Percentiles rank a stretch among this genome's conserved stretches.
These are phyloP conservation scores for Atta texana DNA, from an alignment of 1,140 invertebrate species.

Conservation along the genomic window DNA sequence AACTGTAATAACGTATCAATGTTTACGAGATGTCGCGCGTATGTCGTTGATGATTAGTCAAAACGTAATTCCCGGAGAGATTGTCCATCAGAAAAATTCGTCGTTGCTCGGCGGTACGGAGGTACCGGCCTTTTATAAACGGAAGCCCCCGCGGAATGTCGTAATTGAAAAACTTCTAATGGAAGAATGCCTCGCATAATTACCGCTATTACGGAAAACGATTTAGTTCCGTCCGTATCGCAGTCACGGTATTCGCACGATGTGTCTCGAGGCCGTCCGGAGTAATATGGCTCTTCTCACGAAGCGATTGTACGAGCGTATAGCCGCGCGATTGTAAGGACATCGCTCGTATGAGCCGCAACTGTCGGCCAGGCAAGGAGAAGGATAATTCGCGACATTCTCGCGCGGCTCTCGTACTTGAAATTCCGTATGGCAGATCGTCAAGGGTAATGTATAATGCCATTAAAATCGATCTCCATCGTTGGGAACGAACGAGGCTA, in stretches of 20 bases:
- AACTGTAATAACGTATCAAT: slow-evolving; percentile 54
- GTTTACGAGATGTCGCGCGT: slow-evolving; percentile 53
- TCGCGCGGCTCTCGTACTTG: slow-evolving; percentile 60
- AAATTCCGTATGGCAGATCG: slow-evolving; percentile 64
- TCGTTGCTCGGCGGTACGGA: background rate
- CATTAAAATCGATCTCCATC: slow-evolving; percentile 69
- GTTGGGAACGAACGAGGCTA: slow-evolving; percentile 65
- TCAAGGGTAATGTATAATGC: slow-evolving; percentile 69
- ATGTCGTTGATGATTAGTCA: slow-evolving; percentile 42
- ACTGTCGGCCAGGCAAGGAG: slow-evolving; percentile 28
- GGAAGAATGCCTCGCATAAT: slow-evolving; percentile 60
- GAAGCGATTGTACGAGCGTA: slow-evolving; percentile 37
- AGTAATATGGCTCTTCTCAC: slow-evolving; percentile 40
- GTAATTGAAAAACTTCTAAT: slow-evolving; percentile 64
- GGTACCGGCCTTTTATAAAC: slow-evolving; percentile 23
- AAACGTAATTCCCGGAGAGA: slow-evolving; percentile 39
- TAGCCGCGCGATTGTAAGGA: slow-evolving; percentile 48
- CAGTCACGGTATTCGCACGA: slow-evolving; percentile 61
- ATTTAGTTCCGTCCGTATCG: slow-evolving; percentile 59
- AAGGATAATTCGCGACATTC: slow-evolving; percentile 46
- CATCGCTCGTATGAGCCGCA: slow-evolving; percentile 34
- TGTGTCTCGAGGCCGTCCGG: slow-evolving; percentile 54
- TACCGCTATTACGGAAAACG: slow-evolving; percentile 61
- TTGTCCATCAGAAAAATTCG: slow-evolving; percentile 47
- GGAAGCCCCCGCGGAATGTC: slow-evolving; percentile 53